Conservation (phyloP, 2,113 vertebrate genomes). For the Podarcis cretensis region DNA sequence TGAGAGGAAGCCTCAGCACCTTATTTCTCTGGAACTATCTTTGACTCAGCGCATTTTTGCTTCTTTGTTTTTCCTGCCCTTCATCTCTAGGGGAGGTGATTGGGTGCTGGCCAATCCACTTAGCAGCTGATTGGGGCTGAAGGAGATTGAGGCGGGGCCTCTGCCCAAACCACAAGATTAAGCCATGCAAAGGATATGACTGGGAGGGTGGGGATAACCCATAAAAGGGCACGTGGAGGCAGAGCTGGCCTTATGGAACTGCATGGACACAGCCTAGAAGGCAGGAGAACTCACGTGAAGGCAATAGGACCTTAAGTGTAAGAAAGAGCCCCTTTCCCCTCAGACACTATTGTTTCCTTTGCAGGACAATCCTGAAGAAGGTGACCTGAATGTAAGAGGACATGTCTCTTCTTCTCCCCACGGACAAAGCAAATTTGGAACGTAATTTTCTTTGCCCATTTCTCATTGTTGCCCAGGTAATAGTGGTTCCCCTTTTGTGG, state of each 20-base stretch:
- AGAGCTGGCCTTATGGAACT: slow-evolving; percentile 1
- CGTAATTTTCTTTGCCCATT: neutral
- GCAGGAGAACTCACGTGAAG: neutral
- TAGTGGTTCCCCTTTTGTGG: neutral
- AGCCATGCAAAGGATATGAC: neutral
- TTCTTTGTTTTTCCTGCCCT: neutral
- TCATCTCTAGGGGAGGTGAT: neutral
- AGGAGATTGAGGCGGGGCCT: neutral
- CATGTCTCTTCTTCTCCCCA: neutral
- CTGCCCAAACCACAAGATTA: neutral
- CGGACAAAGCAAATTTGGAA: neutral
- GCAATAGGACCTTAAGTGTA: neutral
- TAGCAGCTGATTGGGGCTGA: neutral
- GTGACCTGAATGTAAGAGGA: neutral
- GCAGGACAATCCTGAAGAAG: neutral
- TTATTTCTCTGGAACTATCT: neutral
- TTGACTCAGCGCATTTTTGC: neutral
- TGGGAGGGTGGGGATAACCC: neutral
- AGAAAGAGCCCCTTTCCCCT: neutral
- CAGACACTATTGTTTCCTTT: neutral
- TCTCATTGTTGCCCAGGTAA: neutral
- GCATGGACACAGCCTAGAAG: neutral
- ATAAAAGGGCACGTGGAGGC: neutral
- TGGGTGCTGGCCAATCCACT: neutral
- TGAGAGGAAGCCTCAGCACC: neutral